A percentile compares a stretch with the other conserved stretches of the same genome.
Evolutionary conservation across 1,140 invertebrate genomes (phyloP).

Genomic region (Heliconius congener): DNA sequence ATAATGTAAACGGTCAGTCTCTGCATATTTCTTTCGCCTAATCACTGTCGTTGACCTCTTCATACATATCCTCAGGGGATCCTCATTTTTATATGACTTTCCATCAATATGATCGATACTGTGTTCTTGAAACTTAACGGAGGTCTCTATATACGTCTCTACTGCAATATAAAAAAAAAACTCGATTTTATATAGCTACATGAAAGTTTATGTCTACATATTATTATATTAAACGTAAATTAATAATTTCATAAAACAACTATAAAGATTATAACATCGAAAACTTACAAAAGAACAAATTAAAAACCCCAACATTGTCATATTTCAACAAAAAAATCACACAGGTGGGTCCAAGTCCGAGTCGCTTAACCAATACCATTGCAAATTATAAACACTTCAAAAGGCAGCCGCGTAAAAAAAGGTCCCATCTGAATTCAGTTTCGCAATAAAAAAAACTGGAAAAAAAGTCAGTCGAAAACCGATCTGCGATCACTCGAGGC

Average conservation of each 20-base stretch:
- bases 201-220: too few species aligned
- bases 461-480: conserved; percentile 40
- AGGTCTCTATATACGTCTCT: too few species aligned
- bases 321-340: conserved; percentile 17
- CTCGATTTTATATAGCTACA: too few species aligned
- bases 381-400: conserved; percentile 42
- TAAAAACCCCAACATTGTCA: background rate
- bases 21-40: too few species aligned
- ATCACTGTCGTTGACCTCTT: too few species aligned
- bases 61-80: too few species aligned
- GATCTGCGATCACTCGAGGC: conserved; percentile 71
- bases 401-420: conserved; percentile 40
- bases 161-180: too few species aligned
- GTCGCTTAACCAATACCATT: conserved; percentile 32
- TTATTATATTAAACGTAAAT: too few species aligned
- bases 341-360: conserved; percentile 30
- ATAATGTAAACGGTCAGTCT: too few species aligned
- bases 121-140: too few species aligned
- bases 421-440: conserved; percentile 39
- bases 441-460: conserved; percentile 42
- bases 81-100: too few species aligned
- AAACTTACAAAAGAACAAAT: background rate
- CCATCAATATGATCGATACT: too few species aligned
- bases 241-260: background rate
- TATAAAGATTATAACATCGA: background rate